Evolutionary conservation across 2,797 vertebrate species (phyloP).

Genomic region (Darevskia nairensis): DNA sequence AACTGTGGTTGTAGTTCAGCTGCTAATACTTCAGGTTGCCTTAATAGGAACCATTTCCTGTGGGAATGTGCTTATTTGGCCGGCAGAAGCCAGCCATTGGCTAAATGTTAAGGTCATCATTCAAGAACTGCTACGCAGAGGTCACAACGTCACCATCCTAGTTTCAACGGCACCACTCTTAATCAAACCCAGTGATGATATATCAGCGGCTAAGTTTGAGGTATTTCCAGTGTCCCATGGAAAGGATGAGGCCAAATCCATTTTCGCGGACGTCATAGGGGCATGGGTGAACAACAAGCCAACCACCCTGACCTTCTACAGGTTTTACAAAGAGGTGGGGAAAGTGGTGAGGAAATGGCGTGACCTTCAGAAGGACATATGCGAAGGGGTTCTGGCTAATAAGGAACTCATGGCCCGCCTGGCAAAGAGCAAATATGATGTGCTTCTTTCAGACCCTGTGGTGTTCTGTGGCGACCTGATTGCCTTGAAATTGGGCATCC

Average conservation of each 20-base stretch:
- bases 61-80: constrained; percentile 87
- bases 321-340: constrained; percentile 74
- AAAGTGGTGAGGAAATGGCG: constrained; percentile 60
- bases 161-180: constrained; percentile 73
- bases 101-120: constrained; percentile 84
- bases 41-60: constrained; percentile 67
- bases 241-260: constrained; percentile 36
- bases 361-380: constrained; percentile 60
- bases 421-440: constrained; percentile 75
- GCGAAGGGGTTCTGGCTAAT: constrained; percentile 79
- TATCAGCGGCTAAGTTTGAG: constrained; percentile 65
- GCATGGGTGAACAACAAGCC: constrained; percentile 78
- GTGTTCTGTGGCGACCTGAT: constrained; percentile 83
- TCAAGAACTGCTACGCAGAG: constrained; percentile 76
- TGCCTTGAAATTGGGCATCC: constrained; percentile 81
- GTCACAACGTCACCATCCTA: constrained; percentile 82
- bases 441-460: constrained; percentile 84
- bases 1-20: constrained; percentile 24
- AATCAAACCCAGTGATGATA: constrained; percentile 71
- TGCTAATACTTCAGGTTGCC: constrained; percentile 65
- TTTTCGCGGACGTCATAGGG: constrained; percentile 64
- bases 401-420: constrained; percentile 79
- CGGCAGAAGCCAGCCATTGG: constrained; percentile 88
- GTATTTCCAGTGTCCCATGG: constrained; percentile 66
- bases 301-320: constrained; percentile 75